Conservation (phyloP, 2,113 vertebrate genomes). For the Periophthalmus modestus region DNA sequence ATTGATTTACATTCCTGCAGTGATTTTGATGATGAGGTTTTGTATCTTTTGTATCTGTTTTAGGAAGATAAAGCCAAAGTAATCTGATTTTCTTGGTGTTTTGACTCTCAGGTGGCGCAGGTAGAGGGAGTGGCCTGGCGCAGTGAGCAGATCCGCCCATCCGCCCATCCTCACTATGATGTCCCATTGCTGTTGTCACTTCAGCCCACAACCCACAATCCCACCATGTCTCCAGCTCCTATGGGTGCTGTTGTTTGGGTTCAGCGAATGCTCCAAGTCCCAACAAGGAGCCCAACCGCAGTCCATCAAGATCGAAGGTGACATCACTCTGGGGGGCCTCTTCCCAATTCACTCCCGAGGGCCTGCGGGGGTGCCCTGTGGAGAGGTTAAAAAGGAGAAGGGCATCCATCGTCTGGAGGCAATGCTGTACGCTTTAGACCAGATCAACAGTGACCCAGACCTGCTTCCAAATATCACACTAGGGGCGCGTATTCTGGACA, state of each 20-base stretch:
- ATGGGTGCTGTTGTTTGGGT: conserved; percentile 57
- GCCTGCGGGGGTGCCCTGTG: conserved; percentile 82
- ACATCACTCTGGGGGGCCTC: conserved; percentile 87
- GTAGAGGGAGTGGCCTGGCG: conserved; percentile 69
- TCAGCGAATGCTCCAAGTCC: conserved; percentile 34
- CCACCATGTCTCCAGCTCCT: conserved; percentile 43
- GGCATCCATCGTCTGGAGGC: conserved; percentile 91
- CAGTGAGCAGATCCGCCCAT: conserved; percentile 59
- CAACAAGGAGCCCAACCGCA: conserved; percentile 74
- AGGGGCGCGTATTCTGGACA: conserved; percentile 88
- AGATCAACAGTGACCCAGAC: conserved; percentile 86
- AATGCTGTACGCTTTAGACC: conserved; percentile 91
- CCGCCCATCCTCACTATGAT: conserved; percentile 68
- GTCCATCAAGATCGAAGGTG: conserved; percentile 87
- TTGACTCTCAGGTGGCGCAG: conserved; percentile 47
- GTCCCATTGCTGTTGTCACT: conserved; percentile 36
- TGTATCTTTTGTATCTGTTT: neutral
- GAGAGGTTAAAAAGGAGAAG: conserved; percentile 87
- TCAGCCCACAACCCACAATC: conserved; percentile 8
- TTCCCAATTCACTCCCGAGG: conserved; percentile 88
- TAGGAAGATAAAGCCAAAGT: neutral
- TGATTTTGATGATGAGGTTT: neutral
- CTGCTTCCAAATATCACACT: conserved; percentile 88
- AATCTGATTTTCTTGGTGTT: neutral
- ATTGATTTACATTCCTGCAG: neutral